A percentile compares a stretch with the other conserved stretches of the same genome.
phyloP scores from a whole-genome alignment of 2,888 invertebrate genomes.

The Eristalis arbustorum region DNA sequence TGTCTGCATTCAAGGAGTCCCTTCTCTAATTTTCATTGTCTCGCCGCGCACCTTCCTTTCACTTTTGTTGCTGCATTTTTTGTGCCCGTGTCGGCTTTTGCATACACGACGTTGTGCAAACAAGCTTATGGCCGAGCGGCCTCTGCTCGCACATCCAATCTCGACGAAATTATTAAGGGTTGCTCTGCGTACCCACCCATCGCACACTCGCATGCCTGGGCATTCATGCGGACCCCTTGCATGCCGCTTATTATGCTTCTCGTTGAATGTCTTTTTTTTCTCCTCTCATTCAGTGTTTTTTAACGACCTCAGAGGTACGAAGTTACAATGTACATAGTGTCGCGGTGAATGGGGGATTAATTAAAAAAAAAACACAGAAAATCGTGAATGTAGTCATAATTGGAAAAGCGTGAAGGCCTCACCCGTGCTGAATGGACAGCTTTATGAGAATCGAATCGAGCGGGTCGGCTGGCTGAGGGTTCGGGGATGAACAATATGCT shows the following conservation, averaged over 20 bases:
- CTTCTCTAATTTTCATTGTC: slow-evolving; percentile 44
- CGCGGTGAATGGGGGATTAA: neutral
- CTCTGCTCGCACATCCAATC: neutral
- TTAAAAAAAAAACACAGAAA: neutral
- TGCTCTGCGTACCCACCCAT: neutral
- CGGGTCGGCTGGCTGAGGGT: neutral
- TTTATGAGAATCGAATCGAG: neutral
- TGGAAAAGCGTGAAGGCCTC: neutral
- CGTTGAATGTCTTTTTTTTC: neutral
- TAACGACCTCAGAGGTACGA: neutral
- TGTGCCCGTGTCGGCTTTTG: neutral
- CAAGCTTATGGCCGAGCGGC: neutral
- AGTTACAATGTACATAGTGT: neutral
- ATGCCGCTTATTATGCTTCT: neutral
- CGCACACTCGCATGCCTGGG: neutral
- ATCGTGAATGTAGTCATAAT: neutral
- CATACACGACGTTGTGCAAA: neutral
- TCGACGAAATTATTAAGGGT: neutral
- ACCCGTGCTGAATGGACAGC: neutral
- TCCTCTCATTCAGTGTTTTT: neutral
- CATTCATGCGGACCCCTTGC: neutral
- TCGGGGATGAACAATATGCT: neutral
- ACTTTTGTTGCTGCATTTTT: neutral
- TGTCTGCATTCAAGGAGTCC: slow-evolving; percentile 5
- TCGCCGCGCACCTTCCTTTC: neutral